Evolutionary conservation across 2,113 vertebrate genomes (phyloP).

Genomic region (Ictidomys tridecemlineatus): DNA sequence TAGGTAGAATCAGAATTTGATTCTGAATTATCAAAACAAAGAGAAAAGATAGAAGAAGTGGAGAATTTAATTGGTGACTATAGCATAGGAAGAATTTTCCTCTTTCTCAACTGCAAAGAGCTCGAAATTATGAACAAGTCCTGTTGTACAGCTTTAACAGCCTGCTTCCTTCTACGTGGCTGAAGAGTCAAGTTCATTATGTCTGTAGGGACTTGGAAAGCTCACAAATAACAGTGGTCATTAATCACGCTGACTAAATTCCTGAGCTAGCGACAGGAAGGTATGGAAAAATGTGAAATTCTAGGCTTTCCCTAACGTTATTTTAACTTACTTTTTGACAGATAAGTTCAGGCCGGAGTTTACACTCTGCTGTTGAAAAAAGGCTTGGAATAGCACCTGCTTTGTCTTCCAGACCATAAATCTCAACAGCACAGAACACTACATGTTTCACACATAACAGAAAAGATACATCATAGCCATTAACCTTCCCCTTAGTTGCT

Average conservation of each 20-base stretch:
- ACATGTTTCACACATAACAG: constrained; percentile 82
- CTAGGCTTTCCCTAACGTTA: constrained; percentile 55
- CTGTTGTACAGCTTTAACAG: background rate
- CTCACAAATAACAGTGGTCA: constrained; percentile 69
- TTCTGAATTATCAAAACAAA: background rate
- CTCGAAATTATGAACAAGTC: constrained; percentile 41
- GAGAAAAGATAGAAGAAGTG: background rate
- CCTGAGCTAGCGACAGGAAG: constrained; percentile 50
- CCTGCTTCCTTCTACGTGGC: constrained; percentile 65
- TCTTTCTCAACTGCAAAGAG: background rate
- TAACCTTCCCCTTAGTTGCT: constrained; percentile 87
- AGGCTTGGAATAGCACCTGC: constrained; percentile 75
- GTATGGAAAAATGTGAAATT: constrained; percentile 62
- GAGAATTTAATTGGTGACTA: background rate
- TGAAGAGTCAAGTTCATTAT: constrained; percentile 76
- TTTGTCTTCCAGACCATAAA: constrained; percentile 85
- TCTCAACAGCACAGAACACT: constrained; percentile 80
- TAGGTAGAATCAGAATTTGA: background rate
- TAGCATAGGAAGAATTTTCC: background rate
- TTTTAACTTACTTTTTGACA: constrained; percentile 75
- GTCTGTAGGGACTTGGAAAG: constrained; percentile 71
- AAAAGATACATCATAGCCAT: constrained; percentile 86
- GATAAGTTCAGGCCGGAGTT: constrained; percentile 78
- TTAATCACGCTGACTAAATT: constrained; percentile 79
- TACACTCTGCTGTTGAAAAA: constrained; percentile 72